These are phyloP conservation scores for Neoarius graeffei DNA, from an alignment of 2,113 vertebrate species.

Conservation along the genomic window DNA sequence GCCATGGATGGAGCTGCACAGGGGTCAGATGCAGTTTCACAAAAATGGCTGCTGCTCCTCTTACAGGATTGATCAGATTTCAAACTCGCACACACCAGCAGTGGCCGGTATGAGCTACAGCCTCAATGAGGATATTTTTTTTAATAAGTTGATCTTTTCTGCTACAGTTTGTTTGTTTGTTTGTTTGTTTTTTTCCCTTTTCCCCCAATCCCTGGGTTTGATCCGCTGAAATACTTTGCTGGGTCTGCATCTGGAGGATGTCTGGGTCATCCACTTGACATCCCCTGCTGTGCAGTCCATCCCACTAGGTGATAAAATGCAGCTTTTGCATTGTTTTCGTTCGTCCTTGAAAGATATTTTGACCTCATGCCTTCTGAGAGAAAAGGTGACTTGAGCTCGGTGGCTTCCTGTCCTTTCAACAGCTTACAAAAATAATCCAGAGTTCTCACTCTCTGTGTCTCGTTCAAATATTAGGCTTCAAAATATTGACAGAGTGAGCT, in stretches of 20 bases:
- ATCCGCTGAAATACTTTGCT: background rate
- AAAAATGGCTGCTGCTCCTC: too few relatives aligned
- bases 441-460: conserved; percentile 51
- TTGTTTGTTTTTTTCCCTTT: too few relatives aligned
- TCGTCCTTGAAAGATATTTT: background rate
- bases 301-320: background rate
- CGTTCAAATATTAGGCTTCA: conserved; percentile 63
- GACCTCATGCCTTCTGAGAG: conserved; percentile 23
- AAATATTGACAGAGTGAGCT: conserved; percentile 55
- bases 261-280: background rate
- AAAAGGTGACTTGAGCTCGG: conserved; percentile 58
- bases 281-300: background rate
- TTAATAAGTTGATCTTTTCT: background rate
- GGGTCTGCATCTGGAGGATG: background rate
- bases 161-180: background rate
- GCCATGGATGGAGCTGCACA: too few relatives aligned
- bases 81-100: too few relatives aligned
- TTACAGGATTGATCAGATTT: too few relatives aligned
- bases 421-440: conserved; percentile 56
- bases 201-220: background rate
- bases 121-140: background rate
- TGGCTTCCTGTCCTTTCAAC: background rate
- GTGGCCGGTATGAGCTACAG: too few relatives aligned
- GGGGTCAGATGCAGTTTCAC: too few relatives aligned
- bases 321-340: background rate